These are phyloP conservation scores for Gasterosteus aculeatus DNA, from an alignment of 2,113 vertebrate genomes.

Conservation along the genomic window DNA sequence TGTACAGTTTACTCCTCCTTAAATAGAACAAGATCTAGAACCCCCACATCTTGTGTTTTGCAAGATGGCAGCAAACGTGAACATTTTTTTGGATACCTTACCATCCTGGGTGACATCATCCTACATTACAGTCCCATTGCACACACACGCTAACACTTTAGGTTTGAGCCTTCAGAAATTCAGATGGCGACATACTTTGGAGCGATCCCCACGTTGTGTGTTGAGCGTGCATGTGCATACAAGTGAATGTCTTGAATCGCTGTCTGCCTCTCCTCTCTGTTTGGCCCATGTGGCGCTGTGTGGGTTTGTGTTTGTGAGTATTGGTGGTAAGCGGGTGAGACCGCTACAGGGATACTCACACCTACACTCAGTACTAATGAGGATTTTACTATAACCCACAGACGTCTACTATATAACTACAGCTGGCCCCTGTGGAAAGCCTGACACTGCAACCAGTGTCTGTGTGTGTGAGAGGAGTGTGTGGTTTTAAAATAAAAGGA, in stretches of 20 bases:
- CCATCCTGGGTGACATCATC: slow-evolving; percentile 41
- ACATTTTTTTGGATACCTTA: slow-evolving; percentile 40
- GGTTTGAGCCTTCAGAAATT: slow-evolving; percentile 3
- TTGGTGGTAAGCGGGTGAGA: slow-evolving; percentile 70
- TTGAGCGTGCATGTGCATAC: slow-evolving; percentile 1
- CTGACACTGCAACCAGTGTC: slow-evolving; percentile 68
- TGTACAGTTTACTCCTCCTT: background rate
- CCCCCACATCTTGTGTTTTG: slow-evolving; percentile 18
- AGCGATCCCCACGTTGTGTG: slow-evolving; percentile 20
- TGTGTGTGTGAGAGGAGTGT: slow-evolving; percentile 11
- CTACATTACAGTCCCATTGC: slow-evolving; percentile 36
- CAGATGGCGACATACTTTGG: slow-evolving; percentile 8
- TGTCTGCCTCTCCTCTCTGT: slow-evolving; percentile 38
- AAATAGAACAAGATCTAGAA: slow-evolving; percentile 8
- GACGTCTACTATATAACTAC: slow-evolving; percentile 74
- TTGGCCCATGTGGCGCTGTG: slow-evolving; percentile 49
- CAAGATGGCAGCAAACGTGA: slow-evolving; percentile 19
- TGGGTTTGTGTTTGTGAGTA: slow-evolving; percentile 36
- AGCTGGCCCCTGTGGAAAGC: slow-evolving; percentile 64
- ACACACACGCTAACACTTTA: slow-evolving; percentile 5
- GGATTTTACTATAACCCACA: slow-evolving; percentile 77
- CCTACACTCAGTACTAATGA: slow-evolving; percentile 76
- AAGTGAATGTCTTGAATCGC: background rate
- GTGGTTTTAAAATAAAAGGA: slow-evolving; percentile 50
- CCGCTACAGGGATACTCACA: slow-evolving; percentile 69